Conservation (phyloP, 2,797 vertebrate species). For the Spinibarbus caldwelli region DNA sequence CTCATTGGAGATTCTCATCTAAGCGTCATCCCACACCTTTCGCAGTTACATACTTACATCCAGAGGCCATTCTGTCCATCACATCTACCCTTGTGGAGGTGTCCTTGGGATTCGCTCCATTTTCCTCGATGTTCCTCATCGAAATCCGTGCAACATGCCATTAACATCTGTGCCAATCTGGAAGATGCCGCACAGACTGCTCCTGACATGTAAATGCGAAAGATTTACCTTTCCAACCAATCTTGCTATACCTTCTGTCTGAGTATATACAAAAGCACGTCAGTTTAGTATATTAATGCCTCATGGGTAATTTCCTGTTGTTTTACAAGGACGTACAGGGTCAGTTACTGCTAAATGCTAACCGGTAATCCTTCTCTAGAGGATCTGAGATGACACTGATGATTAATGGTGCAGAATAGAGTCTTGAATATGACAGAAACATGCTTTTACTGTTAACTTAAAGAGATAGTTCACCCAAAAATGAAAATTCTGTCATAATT, state of each 20-base stretch:
- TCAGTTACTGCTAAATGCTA: conserved; percentile 34
- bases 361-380: background rate
- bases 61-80: conserved; percentile 15
- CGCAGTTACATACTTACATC: conserved; percentile 24
- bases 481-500: background rate
- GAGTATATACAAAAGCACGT: conserved; percentile 21
- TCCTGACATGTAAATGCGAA: background rate
- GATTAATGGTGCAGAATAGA: conserved; percentile 1
- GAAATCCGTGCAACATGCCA: background rate
- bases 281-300: conserved; percentile 13
- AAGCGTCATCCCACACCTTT: conserved; percentile 28
- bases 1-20: conserved; percentile 30
- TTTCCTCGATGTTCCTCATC: background rate
- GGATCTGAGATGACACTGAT: conserved; percentile 22
- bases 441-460: background rate
- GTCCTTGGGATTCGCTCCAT: conserved; percentile 8
- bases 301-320: conserved; percentile 25
- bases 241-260: background rate
- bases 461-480: background rate
- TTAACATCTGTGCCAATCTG: background rate
- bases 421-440: conserved; percentile 1
- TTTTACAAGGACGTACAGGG: conserved; percentile 32
- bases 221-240: background rate
- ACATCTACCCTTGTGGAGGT: conserved; percentile 17
- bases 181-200: background rate